These are phyloP conservation scores for Solea senegalensis DNA, from an alignment of 2,113 vertebrate genomes.

Conservation along the genomic window DNA sequence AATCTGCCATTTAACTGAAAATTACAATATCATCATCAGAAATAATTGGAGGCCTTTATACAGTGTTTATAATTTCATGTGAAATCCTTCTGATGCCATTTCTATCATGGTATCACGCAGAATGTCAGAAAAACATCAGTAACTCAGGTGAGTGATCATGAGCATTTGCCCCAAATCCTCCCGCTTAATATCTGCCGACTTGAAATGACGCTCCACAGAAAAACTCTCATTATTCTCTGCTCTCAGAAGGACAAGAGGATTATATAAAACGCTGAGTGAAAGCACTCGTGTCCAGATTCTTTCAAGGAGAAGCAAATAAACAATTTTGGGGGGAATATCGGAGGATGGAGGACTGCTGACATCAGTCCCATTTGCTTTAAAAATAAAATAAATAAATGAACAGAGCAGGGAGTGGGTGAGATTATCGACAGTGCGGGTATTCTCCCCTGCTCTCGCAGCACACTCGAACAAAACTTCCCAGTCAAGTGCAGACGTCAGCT, in stretches of 20 bases:
- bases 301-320: slow-evolving; percentile 38
- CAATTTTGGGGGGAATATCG: not conserved
- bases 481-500: slow-evolving; percentile 61
- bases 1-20: not conserved
- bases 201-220: slow-evolving; percentile 28
- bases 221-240: slow-evolving; percentile 15
- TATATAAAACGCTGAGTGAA: slow-evolving; percentile 37
- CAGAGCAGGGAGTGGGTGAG: slow-evolving; percentile 8
- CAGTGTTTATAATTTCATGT: not conserved
- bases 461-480: slow-evolving; percentile 34
- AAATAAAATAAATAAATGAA: too few relatives aligned
- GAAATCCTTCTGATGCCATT: not conserved
- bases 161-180: slow-evolving; percentile 20
- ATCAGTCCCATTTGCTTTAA: slow-evolving; percentile 32
- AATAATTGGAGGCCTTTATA: too few relatives aligned
- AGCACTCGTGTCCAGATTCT: slow-evolving; percentile 32
- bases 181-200: slow-evolving; percentile 18
- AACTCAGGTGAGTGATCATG: slow-evolving; percentile 25
- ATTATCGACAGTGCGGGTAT: not conserved
- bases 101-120: not conserved
- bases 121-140: not conserved
- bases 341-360: slow-evolving; percentile 50
- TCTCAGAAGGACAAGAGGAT: slow-evolving; percentile 32
- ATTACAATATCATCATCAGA: too few relatives aligned
- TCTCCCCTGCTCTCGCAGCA: slow-evolving; percentile 14